Percentiles rank a stretch among this genome's conserved stretches.
Evolutionary conservation across 2,113 vertebrate genomes (phyloP).

Genomic region (Scophthalmus maximus): DNA sequence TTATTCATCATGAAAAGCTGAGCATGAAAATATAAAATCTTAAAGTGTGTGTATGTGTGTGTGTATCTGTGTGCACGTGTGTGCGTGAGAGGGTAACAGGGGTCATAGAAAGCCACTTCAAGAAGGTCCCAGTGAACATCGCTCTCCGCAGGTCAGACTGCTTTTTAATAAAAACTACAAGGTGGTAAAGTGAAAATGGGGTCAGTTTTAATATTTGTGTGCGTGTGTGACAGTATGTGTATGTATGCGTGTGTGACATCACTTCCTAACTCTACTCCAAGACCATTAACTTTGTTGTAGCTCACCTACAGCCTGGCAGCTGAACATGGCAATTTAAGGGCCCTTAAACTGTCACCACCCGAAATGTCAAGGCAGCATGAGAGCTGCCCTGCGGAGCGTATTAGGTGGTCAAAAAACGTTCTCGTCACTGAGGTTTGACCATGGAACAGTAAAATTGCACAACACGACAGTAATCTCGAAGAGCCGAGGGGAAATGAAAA

Average conservation of each 20-base stretch:
- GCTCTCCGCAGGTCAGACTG: not conserved
- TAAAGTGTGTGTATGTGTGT: not conserved
- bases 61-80: conserved; percentile 9
- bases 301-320: conserved; percentile 28
- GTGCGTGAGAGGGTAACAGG: conserved; percentile 26
- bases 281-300: conserved; percentile 17
- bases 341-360: conserved; percentile 33
- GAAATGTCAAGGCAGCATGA: conserved; percentile 31
- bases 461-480: conserved; percentile 4
- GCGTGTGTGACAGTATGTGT: conserved; percentile 18
- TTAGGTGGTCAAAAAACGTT: conserved; percentile 35
- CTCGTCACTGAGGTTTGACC: conserved; percentile 25
- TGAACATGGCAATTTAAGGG: conserved; percentile 20
- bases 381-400: conserved; percentile 10
- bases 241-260: conserved; percentile 13
- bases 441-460: conserved; percentile 17
- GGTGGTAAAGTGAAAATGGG: conserved; percentile 23
- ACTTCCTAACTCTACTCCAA: conserved; percentile 21
- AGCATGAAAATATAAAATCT: conserved; percentile 47
- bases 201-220: conserved; percentile 26
- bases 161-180: conserved; percentile 48
- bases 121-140: conserved; percentile 23
- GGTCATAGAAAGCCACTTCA: conserved; percentile 52
- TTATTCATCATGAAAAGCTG: conserved; percentile 66
- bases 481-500: conserved; percentile 34